phyloP scores from a whole-genome alignment of 2,888 invertebrate species.

The Hirtodrosophila confusa region DNA sequence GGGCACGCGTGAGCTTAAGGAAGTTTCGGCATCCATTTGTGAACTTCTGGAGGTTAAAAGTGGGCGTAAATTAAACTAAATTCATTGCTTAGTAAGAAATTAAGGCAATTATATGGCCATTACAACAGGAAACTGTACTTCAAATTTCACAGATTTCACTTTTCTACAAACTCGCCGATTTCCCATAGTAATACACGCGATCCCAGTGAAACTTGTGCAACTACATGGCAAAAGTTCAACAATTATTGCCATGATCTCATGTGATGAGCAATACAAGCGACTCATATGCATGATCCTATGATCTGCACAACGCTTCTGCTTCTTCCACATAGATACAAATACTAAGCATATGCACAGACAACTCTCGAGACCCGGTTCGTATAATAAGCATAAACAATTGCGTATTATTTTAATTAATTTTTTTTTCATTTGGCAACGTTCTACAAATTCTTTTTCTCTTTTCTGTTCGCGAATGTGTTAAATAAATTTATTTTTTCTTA shows the following conservation, averaged over 20 bases:
- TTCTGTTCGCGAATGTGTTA: slow-evolving; percentile 54
- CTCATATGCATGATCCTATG: slow-evolving; percentile 36
- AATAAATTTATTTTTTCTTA: slow-evolving; percentile 39
- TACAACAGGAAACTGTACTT: slow-evolving; percentile 26
- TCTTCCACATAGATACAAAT: slow-evolving; percentile 11
- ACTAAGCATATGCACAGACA: slow-evolving; percentile 13
- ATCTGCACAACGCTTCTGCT: slow-evolving; percentile 27
- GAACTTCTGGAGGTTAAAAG: slow-evolving; percentile 48
- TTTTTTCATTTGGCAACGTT: slow-evolving; percentile 46
- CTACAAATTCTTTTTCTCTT: slow-evolving; percentile 25
- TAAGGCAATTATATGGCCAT: slow-evolving; percentile 33
- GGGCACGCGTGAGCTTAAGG: slow-evolving; percentile 46
- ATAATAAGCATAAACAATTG: slow-evolving; percentile 62
- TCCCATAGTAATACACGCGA: slow-evolving; percentile 31
- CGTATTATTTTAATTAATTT: slow-evolving; percentile 71
- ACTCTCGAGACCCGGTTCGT: slow-evolving; percentile 29
- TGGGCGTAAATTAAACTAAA: slow-evolving; percentile 23
- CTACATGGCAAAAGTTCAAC: slow-evolving; percentile 30
- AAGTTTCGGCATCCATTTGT: slow-evolving; percentile 31
- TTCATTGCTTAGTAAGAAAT: background rate
- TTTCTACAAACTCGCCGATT: slow-evolving; percentile 21
- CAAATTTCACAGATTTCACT: slow-evolving; percentile 44
- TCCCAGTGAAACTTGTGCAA: slow-evolving; percentile 38
- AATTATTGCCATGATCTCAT: slow-evolving; percentile 55
- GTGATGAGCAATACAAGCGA: slow-evolving; percentile 18